Percentiles rank a stretch among this genome's conserved stretches.
Conservation (phyloP, 2,888 invertebrate species). For the Eilema sororculum region DNA sequence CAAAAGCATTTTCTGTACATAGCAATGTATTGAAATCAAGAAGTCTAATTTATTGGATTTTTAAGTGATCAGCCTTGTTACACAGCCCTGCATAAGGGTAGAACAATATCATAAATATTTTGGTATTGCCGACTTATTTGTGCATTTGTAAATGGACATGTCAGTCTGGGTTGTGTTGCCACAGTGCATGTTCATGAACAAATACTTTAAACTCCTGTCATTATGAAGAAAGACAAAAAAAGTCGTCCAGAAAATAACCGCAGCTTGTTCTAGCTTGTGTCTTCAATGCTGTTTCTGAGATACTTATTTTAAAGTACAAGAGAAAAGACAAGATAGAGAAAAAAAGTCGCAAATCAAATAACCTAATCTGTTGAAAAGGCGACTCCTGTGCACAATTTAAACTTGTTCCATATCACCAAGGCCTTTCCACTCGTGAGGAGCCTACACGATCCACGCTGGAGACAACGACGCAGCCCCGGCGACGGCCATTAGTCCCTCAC, state of each 20-base stretch:
- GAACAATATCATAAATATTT: background rate
- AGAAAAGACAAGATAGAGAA: background rate
- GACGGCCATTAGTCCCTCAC: constrained; percentile 90
- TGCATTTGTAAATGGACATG: background rate
- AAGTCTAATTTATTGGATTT: background rate
- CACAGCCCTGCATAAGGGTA: constrained; percentile 27
- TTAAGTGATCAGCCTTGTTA: constrained; percentile 22
- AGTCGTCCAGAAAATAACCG: background rate
- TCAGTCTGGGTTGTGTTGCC: background rate
- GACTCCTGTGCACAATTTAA: background rate
- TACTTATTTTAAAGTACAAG: background rate
- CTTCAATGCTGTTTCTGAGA: background rate
- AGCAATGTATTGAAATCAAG: background rate
- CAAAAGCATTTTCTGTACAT: background rate
- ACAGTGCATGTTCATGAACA: background rate
- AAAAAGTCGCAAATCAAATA: background rate
- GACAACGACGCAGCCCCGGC: constrained; percentile 39
- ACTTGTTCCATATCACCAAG: background rate
- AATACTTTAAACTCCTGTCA: background rate
- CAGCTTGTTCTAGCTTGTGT: background rate
- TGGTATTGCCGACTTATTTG: background rate
- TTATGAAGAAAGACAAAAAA: background rate
- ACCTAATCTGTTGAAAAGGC: background rate
- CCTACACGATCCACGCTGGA: constrained; percentile 4
- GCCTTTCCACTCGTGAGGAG: background rate